Base-by-base conservation (phyloP, 2,888 invertebrate genomes). In the Pollenia angustigena region DNA sequence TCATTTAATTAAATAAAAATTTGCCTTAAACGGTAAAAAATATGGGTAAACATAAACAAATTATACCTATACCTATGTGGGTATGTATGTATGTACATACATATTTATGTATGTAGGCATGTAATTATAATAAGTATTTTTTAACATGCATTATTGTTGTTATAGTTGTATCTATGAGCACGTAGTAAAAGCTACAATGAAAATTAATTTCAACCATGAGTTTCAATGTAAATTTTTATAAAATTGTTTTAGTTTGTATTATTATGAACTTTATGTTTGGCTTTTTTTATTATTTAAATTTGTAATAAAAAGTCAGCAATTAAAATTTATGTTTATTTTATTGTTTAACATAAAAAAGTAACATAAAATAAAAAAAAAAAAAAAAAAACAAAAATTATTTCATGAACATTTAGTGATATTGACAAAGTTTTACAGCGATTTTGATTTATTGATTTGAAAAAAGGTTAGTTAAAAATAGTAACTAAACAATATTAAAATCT, bases 211-310 rank as follows among this genome's bases (percentile, higher is more conserved):
- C 18, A 83, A 62, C 76, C 82, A 76, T 76, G 82, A 62, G 46
- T 40, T 48, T 76, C 82, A 83, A 76, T 83, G 76, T 69, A 82
- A 76, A 62, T 69, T 56, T 62, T 72, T 80, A 10, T 66, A 81
- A 71, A 54, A 72, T 48, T 44, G 32, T 54, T 58, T 9, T 74
- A 16, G 3, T 32, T 6, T 32, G 32, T 44, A 18, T 44, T 48
- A n/a, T 52, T 14, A 10, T 4, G 10, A 50, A 80, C 62, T 40
- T 71, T 80, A 40, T 72, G 56, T 58, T 81, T 40, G 7, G 56
- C 42, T 46, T 56, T n/a, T 58, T 58, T 60, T 58, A 42, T 32
- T 40, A 18, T 4, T 12, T 50, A 60, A 14, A 32, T 52, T 10
- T 62, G 32, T 18, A 23, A 23, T 16, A 66, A 48, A 44, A 66